Base-by-base conservation (phyloP, 2,888 invertebrate species). In the Mythimna pallens region DNA sequence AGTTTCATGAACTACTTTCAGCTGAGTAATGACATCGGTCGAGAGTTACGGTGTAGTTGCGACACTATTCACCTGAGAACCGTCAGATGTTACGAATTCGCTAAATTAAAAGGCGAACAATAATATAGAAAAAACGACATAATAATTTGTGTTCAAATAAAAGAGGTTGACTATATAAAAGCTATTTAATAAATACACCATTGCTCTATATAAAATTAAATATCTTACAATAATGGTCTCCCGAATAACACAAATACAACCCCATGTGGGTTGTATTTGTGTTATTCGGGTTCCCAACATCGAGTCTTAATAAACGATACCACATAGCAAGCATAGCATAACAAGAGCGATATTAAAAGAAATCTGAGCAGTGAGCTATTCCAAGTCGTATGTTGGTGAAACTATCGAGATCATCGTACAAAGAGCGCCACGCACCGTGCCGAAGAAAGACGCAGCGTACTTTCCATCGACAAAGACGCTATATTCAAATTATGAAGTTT, bases 1-100 rank as follows among this genome's bases (percentile, higher is more conserved):
- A 91, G 90, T 92, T 94, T 92, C 90, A 91, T 90, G 92, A 90
- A 89, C 92, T 90, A 93, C 92, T 93, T 94, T 94, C 92, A 92
- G 91, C 87, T 91, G 88, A 91, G 90, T 91, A 92, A 92, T 89
- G 90, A 88, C 90, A 90, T 89, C 87, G 87, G 86, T 86, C 88
- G 85, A 85, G 84, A 87, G 88, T 90, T 90, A 88, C 88, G 87
- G 84, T 73, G 84, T 76, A 85, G 86, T 92, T 91, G 89, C 91
- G 88, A 90, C 88, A 91, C 86, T 73, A 83, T 86, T 88, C 80
- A 82, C 84, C 76, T 84, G 80, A 87, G 81, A 85, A 86, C 88
- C 82, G 80, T 52, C 30, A 50, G 65, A 83, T 54, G 64, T 75
- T 73, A 58, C 40, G 9, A 70, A 61, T 22, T 30, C 14, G 22